Base-by-base conservation (phyloP, 2,113 vertebrate species). In the Motacilla alba region DNA sequence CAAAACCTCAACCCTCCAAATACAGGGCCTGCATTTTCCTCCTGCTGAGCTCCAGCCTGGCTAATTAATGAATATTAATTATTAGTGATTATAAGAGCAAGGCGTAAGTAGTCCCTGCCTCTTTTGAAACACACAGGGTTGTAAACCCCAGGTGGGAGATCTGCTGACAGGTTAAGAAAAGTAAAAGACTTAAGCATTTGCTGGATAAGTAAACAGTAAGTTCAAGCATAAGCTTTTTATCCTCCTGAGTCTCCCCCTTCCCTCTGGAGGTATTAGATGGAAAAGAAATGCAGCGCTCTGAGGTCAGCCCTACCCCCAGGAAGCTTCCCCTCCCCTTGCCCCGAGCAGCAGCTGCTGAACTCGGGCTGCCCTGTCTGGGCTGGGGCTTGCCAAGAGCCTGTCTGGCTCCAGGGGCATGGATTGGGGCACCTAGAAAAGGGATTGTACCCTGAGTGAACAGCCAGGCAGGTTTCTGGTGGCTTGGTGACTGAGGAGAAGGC, bases 171-270 rank as follows among this genome's bases (percentile, higher is more conserved):
- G 72, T 72, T 87, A 53, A 92, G 91, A 21, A 75, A 93, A 73
- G 81, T 31, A 44, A 55, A 96, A 88, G 79, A 58, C 66, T 93
- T 92, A 82, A 67, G 81, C 46, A 27, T 37, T 46, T 59, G 62
- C 20, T 94, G 83, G 91, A 79, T 91, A 58, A 96, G 87, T 81
- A 68, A 96, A 75, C 56, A 83, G 52, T 62, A 41, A 88, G 30
- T 92, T 93, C 35, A 69, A 4, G 68, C 68, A 2, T 96, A 94
- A 97, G 89, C 93, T 90, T 91, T 90, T 96, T 89, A 97, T 95
- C 95, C 85, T 63, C 55, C 91, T 22, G 66, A 93, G 83, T 85
- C 84, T 64, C 91, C 68, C 59, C 89, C 95, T 92, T 87, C 76
- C 50, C 89, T 70, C 89, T 66, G 50, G 53, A 76, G 87, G 89